phyloP scores from a whole-genome alignment of 2,797 vertebrate species.

The Tadarida brasiliensis region DNA sequence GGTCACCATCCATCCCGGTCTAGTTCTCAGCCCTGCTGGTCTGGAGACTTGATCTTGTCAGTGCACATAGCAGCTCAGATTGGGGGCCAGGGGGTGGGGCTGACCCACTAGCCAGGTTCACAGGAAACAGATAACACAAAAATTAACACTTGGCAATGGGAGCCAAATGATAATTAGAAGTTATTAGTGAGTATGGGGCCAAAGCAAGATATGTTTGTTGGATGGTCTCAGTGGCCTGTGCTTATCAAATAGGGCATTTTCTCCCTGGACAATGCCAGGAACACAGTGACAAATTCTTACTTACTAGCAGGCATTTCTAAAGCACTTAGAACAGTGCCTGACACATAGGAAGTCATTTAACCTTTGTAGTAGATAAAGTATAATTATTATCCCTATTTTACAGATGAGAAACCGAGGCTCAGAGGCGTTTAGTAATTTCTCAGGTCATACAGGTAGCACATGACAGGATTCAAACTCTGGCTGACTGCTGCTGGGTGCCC shows the following conservation, averaged over 20 bases:
- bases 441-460: neutral
- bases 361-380: neutral
- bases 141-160: neutral
- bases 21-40: neutral
- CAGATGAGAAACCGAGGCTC: neutral
- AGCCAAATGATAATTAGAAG: conserved; percentile 1
- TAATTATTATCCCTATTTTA: conserved; percentile 1
- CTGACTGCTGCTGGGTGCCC: neutral
- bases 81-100: neutral
- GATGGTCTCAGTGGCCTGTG: neutral
- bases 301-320: neutral
- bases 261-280: neutral
- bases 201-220: neutral
- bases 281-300: neutral
- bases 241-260: neutral
- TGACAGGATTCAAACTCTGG: neutral
- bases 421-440: neutral
- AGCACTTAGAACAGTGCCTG: neutral
- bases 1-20: neutral
- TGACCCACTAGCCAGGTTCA: neutral
- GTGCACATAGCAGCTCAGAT: neutral
- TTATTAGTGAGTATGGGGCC: neutral
- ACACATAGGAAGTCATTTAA: neutral
- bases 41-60: neutral
- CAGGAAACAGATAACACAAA: neutral